Evolutionary conservation across 2,113 vertebrate genomes (phyloP).

Genomic region (Scolopax mira): DNA sequence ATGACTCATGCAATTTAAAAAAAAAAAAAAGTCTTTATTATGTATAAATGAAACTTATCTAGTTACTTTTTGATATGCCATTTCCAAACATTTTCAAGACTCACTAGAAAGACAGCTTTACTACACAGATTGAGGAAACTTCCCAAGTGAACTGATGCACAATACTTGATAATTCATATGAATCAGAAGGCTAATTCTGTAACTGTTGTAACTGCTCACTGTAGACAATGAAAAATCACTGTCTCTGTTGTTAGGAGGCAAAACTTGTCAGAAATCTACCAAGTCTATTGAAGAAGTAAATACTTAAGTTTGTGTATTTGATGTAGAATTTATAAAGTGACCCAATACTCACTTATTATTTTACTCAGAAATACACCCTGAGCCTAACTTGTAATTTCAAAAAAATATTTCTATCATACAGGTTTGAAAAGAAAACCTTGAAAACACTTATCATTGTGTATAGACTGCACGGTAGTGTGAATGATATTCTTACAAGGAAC

Average conservation of each 20-base stretch:
- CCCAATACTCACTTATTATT: neutral
- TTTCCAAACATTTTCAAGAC: neutral
- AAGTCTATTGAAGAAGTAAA: neutral
- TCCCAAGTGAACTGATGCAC: neutral
- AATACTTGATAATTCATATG: neutral
- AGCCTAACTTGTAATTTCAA: neutral
- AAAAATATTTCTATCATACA: neutral
- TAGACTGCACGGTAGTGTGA: neutral
- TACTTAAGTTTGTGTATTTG: neutral
- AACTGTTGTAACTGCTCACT: neutral
- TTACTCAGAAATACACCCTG: neutral
- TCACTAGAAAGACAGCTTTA: neutral
- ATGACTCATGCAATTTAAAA: neutral
- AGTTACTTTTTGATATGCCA: neutral
- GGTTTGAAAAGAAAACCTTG: neutral
- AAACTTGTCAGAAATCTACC: neutral
- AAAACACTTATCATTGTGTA: neutral
- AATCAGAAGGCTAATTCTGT: neutral
- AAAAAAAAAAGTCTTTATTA: neutral
- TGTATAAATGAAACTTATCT: neutral
- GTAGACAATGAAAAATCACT: neutral
- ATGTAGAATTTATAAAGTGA: neutral
- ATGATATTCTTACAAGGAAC: neutral
- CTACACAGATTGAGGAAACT: neutral
- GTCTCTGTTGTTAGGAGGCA: neutral